phyloP scores from a whole-genome alignment of 2,797 vertebrate species.

The Pipistrellus nathusii region DNA sequence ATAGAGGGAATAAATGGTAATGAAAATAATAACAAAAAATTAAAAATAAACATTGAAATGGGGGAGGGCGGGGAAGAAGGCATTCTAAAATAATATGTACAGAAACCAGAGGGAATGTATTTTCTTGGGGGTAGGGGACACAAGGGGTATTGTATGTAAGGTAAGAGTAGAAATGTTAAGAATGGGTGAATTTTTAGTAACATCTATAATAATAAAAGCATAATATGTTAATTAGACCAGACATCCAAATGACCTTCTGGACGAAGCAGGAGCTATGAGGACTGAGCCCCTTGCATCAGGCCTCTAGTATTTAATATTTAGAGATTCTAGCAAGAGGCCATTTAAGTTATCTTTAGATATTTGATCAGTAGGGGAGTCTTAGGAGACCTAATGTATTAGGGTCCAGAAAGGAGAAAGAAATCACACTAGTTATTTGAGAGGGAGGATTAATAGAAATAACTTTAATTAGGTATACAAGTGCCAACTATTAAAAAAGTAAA shows the following conservation, averaged over 20 bases:
- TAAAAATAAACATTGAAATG: too few species aligned
- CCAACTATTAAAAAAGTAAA: neutral
- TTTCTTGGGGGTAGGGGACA: neutral
- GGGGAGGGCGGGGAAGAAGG: neutral
- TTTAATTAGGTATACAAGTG: neutral
- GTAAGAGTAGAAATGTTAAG: neutral
- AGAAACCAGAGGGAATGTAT: neutral
- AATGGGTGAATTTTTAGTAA: neutral
- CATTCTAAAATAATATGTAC: neutral
- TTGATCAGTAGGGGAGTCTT: neutral
- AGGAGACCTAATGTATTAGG: neutral
- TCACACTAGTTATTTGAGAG: neutral
- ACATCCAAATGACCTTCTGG: too few species aligned
- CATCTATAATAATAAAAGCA: too few species aligned
- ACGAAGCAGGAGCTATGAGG: too few species aligned
- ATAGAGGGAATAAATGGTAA: too few species aligned
- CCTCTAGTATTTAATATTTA: constrained; percentile 15
- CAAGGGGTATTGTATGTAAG: neutral
- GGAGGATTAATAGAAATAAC: neutral
- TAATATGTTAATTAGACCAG: too few species aligned
- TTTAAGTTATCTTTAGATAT: constrained; percentile 14
- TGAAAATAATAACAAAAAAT: too few species aligned
- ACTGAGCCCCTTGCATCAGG: too few species aligned
- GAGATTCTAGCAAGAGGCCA: neutral
- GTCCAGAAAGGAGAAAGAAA: neutral